Evolutionary conservation across 2,797 vertebrate species (phyloP).

Genomic region (Halcyon leucocephala): DNA sequence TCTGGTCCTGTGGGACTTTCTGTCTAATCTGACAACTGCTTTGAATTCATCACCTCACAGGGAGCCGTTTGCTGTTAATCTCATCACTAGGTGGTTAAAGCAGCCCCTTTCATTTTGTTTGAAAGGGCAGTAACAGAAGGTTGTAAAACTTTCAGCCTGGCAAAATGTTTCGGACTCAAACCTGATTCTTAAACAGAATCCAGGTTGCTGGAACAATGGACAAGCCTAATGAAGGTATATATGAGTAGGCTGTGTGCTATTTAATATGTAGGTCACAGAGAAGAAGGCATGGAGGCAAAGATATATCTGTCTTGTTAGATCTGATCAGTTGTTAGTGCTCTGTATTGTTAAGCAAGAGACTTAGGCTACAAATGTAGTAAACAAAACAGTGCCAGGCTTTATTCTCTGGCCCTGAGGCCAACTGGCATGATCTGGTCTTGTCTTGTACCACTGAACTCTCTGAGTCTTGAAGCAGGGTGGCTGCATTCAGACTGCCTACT

Average conservation of each 20-base stretch:
- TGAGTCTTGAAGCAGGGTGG: background rate
- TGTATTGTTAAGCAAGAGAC: background rate
- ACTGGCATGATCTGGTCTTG: background rate
- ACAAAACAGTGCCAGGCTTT: background rate
- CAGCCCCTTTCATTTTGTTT: slow-evolving; percentile 8
- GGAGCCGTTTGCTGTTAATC: slow-evolving; percentile 11
- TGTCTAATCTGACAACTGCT: slow-evolving; percentile 22
- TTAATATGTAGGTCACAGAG: background rate
- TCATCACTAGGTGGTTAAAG: background rate
- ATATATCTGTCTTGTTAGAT: background rate
- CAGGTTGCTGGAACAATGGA: background rate
- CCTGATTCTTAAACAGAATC: background rate
- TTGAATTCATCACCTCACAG: slow-evolving; percentile 24
- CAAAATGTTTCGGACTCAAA: background rate
- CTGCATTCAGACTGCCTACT: background rate
- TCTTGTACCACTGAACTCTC: background rate
- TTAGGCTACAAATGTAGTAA: background rate
- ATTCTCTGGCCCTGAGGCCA: background rate
- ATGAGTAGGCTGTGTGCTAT: background rate
- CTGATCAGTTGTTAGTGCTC: background rate
- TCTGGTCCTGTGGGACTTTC: background rate
- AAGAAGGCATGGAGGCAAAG: background rate
- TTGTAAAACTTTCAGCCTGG: background rate
- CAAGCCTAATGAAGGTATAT: background rate
- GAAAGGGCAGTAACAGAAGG: background rate